phyloP scores from a whole-genome alignment of 2,113 vertebrate species.

The Dermatemys mawii region DNA sequence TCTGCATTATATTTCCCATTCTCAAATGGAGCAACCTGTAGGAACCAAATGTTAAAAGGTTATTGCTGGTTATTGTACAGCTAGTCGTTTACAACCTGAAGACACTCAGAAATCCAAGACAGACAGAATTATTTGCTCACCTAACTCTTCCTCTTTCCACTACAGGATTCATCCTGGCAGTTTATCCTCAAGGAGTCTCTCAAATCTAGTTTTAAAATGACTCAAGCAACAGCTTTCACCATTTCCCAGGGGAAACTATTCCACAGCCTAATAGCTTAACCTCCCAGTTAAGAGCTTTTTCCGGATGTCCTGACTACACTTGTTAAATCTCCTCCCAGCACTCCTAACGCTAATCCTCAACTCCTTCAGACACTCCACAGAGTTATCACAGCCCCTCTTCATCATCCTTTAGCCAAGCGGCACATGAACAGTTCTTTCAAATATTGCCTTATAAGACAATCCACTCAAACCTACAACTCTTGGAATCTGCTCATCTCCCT shows the following conservation, averaged over 20 bases:
- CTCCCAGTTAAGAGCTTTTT: accelerated
- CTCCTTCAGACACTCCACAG: background rate
- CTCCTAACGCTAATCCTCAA: background rate
- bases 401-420: accelerated
- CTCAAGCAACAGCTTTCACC: background rate
- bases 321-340: background rate
- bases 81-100: background rate
- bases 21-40: background rate
- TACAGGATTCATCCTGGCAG: background rate
- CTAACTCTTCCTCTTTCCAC: background rate
- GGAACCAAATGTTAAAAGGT: background rate
- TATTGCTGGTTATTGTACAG: background rate
- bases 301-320: background rate
- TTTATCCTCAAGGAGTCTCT: background rate
- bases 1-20: background rate
- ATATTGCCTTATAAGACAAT: background rate
- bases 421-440: accelerated
- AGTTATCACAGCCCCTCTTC: background rate
- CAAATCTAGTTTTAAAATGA: accelerated
- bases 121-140: background rate
- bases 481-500: background rate
- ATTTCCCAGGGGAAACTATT: background rate
- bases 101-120: accelerated
- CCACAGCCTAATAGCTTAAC: background rate
- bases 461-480: background rate